Conservation (phyloP, 2,888 invertebrate species). For the Gastrophysa polygoni region DNA sequence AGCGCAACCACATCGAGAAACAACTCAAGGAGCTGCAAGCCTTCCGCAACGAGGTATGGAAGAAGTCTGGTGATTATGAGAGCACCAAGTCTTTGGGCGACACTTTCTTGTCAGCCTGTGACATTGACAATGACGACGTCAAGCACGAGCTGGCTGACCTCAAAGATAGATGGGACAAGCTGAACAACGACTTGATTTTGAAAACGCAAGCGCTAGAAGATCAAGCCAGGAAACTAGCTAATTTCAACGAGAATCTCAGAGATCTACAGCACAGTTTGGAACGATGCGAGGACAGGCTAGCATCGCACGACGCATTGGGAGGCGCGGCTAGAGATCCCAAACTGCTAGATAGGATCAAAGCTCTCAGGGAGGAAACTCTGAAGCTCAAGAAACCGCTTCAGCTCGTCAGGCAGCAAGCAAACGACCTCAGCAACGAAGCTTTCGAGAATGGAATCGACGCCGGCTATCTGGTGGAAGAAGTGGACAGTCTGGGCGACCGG, state of each 20-base stretch:
- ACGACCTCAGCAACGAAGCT: conserved; percentile 78
- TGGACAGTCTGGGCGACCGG: conserved; percentile 76
- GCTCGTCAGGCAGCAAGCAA: conserved; percentile 64
- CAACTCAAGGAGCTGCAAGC: conserved; percentile 86
- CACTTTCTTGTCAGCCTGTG: conserved; percentile 85
- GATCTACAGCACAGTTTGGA: conserved; percentile 85
- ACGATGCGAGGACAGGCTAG: conserved; percentile 86
- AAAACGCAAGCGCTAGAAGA: conserved; percentile 83
- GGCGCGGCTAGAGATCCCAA: conserved; percentile 82
- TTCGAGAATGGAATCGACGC: conserved; percentile 79
- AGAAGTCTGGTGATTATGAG: conserved; percentile 92
- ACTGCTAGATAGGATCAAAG: conserved; percentile 83
- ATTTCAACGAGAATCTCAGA: conserved; percentile 83
- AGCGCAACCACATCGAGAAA: conserved; percentile 84
- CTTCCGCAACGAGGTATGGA: conserved; percentile 92
- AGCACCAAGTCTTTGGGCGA: conserved; percentile 86
- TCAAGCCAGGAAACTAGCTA: conserved; percentile 78
- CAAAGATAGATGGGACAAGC: conserved; percentile 88
- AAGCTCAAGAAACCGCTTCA: conserved; percentile 77
- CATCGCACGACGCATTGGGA: conserved; percentile 74
- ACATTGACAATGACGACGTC: conserved; percentile 89
- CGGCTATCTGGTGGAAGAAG: conserved; percentile 77
- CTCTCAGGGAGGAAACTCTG: conserved; percentile 80
- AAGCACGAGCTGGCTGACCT: conserved; percentile 80
- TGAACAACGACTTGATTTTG: conserved; percentile 82